These are phyloP conservation scores for Euplagia quadripunctaria DNA, from an alignment of 2,888 invertebrate species.

Conservation along the genomic window DNA sequence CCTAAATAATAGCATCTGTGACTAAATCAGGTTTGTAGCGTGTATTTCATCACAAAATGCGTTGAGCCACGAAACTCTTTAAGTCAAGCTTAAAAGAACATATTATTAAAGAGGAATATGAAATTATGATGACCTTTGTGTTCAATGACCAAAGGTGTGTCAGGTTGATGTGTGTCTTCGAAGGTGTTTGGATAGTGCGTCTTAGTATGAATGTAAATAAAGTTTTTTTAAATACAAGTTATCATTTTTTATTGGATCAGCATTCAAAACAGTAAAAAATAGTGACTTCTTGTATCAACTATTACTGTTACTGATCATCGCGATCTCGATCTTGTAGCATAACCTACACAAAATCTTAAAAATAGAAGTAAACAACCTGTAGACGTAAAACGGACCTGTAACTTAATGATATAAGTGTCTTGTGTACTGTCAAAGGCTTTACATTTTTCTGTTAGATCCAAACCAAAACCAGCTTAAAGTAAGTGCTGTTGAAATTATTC, in stretches of 20 bases:
- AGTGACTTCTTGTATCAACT: not conserved
- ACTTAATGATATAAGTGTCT: not conserved
- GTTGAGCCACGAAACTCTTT: too few species aligned
- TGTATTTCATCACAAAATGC: not conserved
- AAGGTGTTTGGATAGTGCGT: not conserved
- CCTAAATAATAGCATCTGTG: not conserved
- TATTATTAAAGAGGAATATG: too few species aligned
- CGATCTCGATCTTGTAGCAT: too few species aligned
- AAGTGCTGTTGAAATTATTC: slow-evolving; percentile 46
- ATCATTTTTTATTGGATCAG: not conserved
- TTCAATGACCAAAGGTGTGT: not conserved
- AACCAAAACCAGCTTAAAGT: slow-evolving; percentile 35
- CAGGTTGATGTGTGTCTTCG: not conserved
- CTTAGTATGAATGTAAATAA: not conserved
- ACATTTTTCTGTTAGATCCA: slow-evolving; percentile 1
- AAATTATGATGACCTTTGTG: too few species aligned
- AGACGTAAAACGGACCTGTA: too few species aligned
- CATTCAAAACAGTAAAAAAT: too few species aligned
- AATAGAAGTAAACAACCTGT: not conserved
- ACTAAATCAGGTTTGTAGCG: not conserved
- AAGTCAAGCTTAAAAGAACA: too few species aligned
- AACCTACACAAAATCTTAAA: not conserved
- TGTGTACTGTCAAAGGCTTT: slow-evolving; percentile 17
- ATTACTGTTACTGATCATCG: too few species aligned
- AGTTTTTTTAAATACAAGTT: not conserved